These are phyloP conservation scores for Equus quagga DNA, from an alignment of 2,113 vertebrate species.

Conservation along the genomic window DNA sequence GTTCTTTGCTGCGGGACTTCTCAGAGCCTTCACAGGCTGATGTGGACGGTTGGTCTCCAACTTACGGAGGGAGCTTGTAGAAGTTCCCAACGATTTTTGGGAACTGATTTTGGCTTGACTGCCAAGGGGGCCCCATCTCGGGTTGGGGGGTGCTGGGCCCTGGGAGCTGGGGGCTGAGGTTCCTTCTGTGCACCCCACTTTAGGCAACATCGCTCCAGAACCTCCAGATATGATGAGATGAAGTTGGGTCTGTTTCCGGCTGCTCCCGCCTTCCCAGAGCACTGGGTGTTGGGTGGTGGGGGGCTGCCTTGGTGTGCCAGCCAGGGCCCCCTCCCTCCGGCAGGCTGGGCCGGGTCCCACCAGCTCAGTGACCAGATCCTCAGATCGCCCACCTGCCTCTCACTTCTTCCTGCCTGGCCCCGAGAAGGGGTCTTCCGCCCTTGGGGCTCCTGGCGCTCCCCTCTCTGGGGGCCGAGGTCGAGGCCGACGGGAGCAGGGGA, in stretches of 20 bases:
- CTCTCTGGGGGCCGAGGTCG: neutral
- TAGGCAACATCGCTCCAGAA: no score
- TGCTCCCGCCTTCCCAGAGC: neutral
- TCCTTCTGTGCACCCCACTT: neutral
- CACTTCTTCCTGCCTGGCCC: neutral
- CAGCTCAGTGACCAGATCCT: neutral
- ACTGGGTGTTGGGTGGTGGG: neutral
- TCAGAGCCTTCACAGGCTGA: neutral
- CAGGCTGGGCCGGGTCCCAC: neutral
- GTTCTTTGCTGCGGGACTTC: neutral
- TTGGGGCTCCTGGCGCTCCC: neutral
- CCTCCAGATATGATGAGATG: neutral
- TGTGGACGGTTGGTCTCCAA: neutral
- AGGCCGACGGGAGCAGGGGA: neutral
- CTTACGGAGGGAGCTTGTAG: neutral
- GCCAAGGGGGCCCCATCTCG: neutral
- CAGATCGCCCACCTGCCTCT: rapidly evolving
- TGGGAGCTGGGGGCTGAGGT: neutral
- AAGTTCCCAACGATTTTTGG: neutral
- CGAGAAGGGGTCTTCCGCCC: neutral
- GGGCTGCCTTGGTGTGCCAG: neutral
- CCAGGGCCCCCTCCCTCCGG: neutral
- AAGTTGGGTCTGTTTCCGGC: neutral
- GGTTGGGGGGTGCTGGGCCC: neutral
- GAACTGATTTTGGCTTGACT: neutral